These are phyloP conservation scores for Gari tellinella DNA, from an alignment of 2,888 invertebrate species.

Conservation along the genomic window DNA sequence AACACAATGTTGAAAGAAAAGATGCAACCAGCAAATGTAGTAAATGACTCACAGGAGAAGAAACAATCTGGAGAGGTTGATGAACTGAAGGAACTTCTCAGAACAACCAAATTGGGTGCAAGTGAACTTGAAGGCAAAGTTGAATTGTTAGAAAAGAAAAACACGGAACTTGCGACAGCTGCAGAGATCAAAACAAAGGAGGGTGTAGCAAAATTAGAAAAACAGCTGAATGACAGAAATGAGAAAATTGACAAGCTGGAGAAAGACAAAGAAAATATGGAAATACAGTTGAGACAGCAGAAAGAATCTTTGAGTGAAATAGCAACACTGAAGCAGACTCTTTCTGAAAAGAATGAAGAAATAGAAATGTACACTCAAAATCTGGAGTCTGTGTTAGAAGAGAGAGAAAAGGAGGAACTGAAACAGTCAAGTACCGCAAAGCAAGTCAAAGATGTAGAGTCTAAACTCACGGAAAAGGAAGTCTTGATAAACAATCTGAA, in stretches of 20 bases:
- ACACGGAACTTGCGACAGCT: too few relatives aligned
- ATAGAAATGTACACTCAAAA: constrained; percentile 17
- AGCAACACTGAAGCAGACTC: background rate
- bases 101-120: too few relatives aligned
- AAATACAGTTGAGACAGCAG: constrained; percentile 4
- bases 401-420: constrained; percentile 6
- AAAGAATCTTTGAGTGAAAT: background rate
- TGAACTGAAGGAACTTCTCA: too few relatives aligned
- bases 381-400: constrained; percentile 4
- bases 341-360: constrained; percentile 25
- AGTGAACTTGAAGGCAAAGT: too few relatives aligned
- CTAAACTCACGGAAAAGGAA: background rate
- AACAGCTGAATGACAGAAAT: background rate
- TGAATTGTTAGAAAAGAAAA: too few relatives aligned
- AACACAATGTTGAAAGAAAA: constrained; percentile 4
- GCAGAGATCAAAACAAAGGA: too few relatives aligned
- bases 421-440: background rate
- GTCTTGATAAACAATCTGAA: constrained; percentile 8
- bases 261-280: constrained; percentile 4
- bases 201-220: too few relatives aligned
- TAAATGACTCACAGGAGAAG: background rate
- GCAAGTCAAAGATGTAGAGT: background rate
- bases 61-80: background rate
- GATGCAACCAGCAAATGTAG: background rate
- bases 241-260: constrained; percentile 1